A percentile compares a stretch with the other conserved stretches of the same genome.
Conservation (phyloP, 2,797 vertebrate species). For the Lacerta viridis region DNA sequence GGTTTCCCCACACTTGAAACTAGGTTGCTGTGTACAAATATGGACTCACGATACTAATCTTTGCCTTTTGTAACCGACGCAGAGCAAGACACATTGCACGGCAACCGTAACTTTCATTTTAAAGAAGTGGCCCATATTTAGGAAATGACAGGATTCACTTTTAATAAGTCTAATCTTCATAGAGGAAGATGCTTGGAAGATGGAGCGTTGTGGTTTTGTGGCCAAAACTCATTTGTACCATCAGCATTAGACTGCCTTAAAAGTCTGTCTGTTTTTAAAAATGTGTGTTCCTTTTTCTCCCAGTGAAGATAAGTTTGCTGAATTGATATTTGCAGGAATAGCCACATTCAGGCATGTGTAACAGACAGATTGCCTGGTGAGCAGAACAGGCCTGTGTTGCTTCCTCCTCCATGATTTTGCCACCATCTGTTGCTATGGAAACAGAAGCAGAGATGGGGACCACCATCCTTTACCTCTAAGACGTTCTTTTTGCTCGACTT, state of each 20-base stretch:
- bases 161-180: not conserved
- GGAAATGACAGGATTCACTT: not conserved
- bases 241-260: not conserved
- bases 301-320: not conserved
- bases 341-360: too few relatives aligned
- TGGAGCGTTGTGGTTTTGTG: not conserved
- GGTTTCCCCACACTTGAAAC: not conserved
- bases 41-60: not conserved
- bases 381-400: not conserved
- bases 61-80: not conserved
- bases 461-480: constrained; percentile 85
- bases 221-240: not conserved
- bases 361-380: not conserved
- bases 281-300: not conserved
- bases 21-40: not conserved
- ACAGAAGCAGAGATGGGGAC: not conserved
- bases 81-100: not conserved
- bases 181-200: not conserved
- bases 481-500: constrained; percentile 97
- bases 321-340: not conserved
- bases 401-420: not conserved
- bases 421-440: not conserved
- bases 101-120: not conserved
- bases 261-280: not conserved
- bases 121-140: not conserved